Evolutionary conservation across 2,888 invertebrate genomes (phyloP), one percentile per base, ranked within the genome.

Genomic region (Patella depressa): DNA sequence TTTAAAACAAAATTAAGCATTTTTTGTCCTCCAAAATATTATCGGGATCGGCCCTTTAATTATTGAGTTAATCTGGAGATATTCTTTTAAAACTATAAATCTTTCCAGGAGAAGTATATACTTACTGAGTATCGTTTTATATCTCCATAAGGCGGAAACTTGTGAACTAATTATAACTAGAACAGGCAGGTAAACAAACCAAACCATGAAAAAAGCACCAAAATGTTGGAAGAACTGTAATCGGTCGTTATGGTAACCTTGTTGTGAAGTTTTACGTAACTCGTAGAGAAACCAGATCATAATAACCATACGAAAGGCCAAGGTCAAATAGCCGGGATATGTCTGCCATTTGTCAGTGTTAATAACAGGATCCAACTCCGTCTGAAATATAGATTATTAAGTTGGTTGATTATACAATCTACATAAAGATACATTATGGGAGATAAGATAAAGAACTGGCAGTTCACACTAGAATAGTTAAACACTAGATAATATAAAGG

Each of bases 321-420:
- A 94, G 81, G 98, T 97, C 82, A 98, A 94, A 95, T 97, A 97
- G 7, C 98, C 98, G 0, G 98, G 98, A 97, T 97, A 97, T 0
- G 98, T 98, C 92, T 98, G 97, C 92, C 98, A 99, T 90, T 98
- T 97, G 89, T 98, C 98, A 76, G 97, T 96, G 90, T 98, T 98
- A 91, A 97, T 97, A 85, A 98, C 96, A 74, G 97, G 96, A 91
- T 98, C 97, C 69, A 98, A 96, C 93, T 98, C 98, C 80, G 96
- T 97, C 98, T 98, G 91, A 72, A 72, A 65, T 24, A 65, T 19
- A 12, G 12, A 65, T 15, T 65, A 34, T 34, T 34, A 7, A 45
- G 1, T 45, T 45, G 7, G 45, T 45, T 45, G 45, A 9, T 45
- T 45, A 45, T 45, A 45, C 34, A 45, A 34, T 34, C 34, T 4